These are phyloP conservation scores for Zosterops lateralis DNA, from an alignment of 2,113 vertebrate genomes.

Conservation along the genomic window DNA sequence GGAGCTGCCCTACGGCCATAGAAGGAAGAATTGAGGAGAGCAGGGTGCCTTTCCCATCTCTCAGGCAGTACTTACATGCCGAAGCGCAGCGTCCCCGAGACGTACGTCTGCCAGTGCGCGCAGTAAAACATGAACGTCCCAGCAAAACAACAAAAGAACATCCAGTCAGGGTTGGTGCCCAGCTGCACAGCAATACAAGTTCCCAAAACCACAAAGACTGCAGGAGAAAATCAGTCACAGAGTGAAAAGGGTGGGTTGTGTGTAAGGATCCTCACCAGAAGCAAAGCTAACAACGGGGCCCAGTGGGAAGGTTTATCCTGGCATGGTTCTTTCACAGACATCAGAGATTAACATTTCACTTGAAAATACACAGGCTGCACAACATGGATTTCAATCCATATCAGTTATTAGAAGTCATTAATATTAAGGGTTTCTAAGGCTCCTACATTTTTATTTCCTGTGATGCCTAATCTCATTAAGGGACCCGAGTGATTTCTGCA, in stretches of 20 bases:
- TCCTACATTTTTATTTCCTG: background rate
- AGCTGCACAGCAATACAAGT: constrained; percentile 95
- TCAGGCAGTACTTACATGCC: constrained; percentile 91
- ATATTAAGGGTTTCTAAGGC: background rate
- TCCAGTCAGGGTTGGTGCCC: constrained; percentile 97
- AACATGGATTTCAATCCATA: fast-evolving
- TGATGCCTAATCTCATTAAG: background rate
- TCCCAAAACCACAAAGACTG: constrained; percentile 97
- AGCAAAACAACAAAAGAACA: constrained; percentile 99
- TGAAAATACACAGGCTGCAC: background rate
- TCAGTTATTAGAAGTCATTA: background rate
- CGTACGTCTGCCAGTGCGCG: constrained; percentile 98
- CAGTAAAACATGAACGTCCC: constrained; percentile 99
- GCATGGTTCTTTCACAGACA: background rate
- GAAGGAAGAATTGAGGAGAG: background rate
- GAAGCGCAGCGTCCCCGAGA: constrained; percentile 94
- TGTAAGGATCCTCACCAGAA: background rate
- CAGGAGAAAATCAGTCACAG: constrained; percentile 64
- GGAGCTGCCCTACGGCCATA: background rate
- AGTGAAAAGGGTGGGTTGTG: constrained; percentile 2
- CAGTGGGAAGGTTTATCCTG: background rate
- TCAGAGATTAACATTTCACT: background rate
- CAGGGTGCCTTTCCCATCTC: background rate
- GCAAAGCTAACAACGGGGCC: background rate
- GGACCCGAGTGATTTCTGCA: background rate